These are phyloP conservation scores for Drosophila testacea DNA, from an alignment of 2,888 invertebrate species.

Conservation along the genomic window DNA sequence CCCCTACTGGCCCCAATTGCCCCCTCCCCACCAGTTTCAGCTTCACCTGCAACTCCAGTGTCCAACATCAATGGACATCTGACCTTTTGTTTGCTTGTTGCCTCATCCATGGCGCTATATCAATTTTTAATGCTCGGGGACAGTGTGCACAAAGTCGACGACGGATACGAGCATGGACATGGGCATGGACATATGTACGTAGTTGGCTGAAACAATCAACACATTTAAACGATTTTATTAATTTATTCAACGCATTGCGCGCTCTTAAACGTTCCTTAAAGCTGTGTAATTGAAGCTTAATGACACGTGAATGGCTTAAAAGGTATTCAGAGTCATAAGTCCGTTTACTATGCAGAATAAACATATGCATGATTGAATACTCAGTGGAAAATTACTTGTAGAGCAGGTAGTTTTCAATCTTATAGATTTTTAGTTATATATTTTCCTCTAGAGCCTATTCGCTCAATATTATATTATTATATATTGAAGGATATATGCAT, in stretches of 20 bases:
- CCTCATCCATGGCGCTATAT: slow-evolving; percentile 49
- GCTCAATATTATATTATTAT: too few relatives aligned
- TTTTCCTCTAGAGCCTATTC: too few relatives aligned
- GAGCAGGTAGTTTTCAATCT: too few relatives aligned
- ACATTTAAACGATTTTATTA: slow-evolving; percentile 73
- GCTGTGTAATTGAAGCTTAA: slow-evolving; percentile 48
- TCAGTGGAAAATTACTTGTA: too few relatives aligned
- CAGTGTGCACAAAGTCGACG: slow-evolving; percentile 24
- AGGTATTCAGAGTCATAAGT: not conserved
- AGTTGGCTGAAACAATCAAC: slow-evolving; percentile 68
- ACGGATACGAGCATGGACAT: slow-evolving; percentile 28
- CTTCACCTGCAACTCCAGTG: not conserved
- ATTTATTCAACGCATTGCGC: slow-evolving; percentile 61
- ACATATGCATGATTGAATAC: too few relatives aligned
- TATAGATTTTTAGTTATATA: too few relatives aligned
- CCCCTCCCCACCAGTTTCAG: too few relatives aligned
- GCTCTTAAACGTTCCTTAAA: slow-evolving; percentile 49
- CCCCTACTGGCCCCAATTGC: not conserved
- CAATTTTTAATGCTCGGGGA: slow-evolving; percentile 63
- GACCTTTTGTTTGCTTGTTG: slow-evolving; percentile 59
- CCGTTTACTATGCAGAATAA: not conserved
- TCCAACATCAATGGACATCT: slow-evolving; percentile 24
- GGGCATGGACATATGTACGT: slow-evolving; percentile 10
- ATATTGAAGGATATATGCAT: too few relatives aligned
- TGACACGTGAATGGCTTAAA: slow-evolving; percentile 14